A percentile compares a stretch with the other conserved stretches of the same genome.
Evolutionary conservation across 2,113 vertebrate species (phyloP).

Genomic region (Bostrychus sinensis): DNA sequence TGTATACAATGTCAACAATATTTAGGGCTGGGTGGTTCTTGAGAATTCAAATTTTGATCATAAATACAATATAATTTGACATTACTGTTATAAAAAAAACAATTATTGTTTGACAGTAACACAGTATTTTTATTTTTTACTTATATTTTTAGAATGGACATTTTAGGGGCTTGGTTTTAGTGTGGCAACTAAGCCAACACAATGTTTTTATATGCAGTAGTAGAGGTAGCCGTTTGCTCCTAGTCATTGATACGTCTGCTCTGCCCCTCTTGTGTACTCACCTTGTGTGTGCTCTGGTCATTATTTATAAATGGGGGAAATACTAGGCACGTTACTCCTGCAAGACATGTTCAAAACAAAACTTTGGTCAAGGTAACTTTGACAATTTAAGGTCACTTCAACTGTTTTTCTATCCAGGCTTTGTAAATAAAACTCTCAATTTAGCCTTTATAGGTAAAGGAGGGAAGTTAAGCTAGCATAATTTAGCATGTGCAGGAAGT

Average conservation of each 20-base stretch:
- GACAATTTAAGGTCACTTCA: neutral
- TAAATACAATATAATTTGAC: too few species aligned
- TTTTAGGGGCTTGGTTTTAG: too few species aligned
- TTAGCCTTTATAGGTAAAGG: neutral
- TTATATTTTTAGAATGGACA: too few species aligned
- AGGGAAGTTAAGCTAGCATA: neutral
- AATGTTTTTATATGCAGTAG: neutral
- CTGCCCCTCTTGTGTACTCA: constrained; percentile 3
- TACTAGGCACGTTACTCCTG: neutral
- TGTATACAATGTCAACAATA: too few species aligned
- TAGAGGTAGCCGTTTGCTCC: neutral
- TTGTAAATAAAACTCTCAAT: constrained; percentile 5
- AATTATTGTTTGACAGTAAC: too few species aligned
- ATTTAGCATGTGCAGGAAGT: neutral
- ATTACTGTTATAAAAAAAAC: too few species aligned
- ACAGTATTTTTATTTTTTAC: too few species aligned
- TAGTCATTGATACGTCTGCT: neutral
- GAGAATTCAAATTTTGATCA: too few species aligned
- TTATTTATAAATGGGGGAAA: constrained; percentile 13
- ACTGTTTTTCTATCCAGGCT: neutral
- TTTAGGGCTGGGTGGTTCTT: too few species aligned
- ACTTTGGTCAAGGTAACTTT: neutral
- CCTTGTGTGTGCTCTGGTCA: constrained; percentile 1
- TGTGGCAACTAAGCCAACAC: neutral
- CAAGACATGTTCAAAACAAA: neutral